Evolutionary conservation across 2,888 invertebrate species (phyloP), one percentile per base, ranked within the genome.

Genomic region (Agrypnus murinus): DNA sequence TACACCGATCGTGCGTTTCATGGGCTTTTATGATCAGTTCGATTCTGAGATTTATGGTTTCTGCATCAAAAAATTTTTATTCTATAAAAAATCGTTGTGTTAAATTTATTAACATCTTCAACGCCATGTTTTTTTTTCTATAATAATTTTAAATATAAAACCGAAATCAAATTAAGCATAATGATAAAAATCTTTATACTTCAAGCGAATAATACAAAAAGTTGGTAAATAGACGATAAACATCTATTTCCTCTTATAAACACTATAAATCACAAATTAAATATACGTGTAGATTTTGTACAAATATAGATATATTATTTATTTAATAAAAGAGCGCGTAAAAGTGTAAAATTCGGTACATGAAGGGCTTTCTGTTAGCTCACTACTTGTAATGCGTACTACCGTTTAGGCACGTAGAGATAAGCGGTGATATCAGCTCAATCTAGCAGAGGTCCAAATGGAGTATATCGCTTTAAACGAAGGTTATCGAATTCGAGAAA

Each of bases 391-490:
- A 38, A 64, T 70, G 63, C 62, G 58, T 65, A 69, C 75, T 31
- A 71, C 70, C 67, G 71, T 65, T 71, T 72, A 68, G 68, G 68
- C 77, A 78, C 75, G 77, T 77, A 76, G 70, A 75, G 77, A 77
- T 76, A 78, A 78, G 75, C 70, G 71, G 68, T 70, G 68, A 75
- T 77, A 78, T 75, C 74, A 74, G 72, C 63, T 70, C 70, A 65
- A 73, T 74, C 73, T 65, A 45, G 19, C 38, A 45, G 48, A 46
- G 34, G 12, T 34, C 17, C 43, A 14, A 46, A 46, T 60, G 17
- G 43, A 55, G 36, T 55, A 58, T 55, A 55, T 36, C 36, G 17
- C 12, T 9, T 34, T 55, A 55, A 36, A 36, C 36, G 55, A 55
- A 55, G 55, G 55, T 55, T 36, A 55, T 55, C 12, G 34, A 55